phyloP scores from a whole-genome alignment of 2,797 vertebrate genomes.

The Epinephelus awoara region DNA sequence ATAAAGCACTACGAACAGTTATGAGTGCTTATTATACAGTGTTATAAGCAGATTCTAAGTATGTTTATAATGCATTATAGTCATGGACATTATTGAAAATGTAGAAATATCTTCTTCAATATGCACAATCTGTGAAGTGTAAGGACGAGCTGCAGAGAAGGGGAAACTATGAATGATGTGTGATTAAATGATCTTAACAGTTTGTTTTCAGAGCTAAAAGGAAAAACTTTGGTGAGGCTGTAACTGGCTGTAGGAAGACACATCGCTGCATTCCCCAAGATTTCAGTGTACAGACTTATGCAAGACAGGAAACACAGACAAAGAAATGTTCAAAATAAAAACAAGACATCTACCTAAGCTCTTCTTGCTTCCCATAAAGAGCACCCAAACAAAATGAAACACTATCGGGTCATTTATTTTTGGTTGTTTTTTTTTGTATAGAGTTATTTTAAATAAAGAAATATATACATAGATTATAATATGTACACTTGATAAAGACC shows the following conservation, averaged over 20 bases:
- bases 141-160: neutral
- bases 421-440: conserved; percentile 42
- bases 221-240: conserved; percentile 31
- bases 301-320: conserved; percentile 46
- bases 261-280: conserved; percentile 14
- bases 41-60: too few species aligned
- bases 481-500: conserved; percentile 82
- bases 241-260: conserved; percentile 43
- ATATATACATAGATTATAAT: conserved; percentile 85
- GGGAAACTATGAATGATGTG: conserved; percentile 7
- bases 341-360: conserved; percentile 28
- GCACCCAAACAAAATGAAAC: conserved; percentile 47
- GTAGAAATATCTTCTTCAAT: conserved; percentile 9
- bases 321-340: conserved; percentile 24
- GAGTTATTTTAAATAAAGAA: conserved; percentile 86
- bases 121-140: conserved; percentile 13
- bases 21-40: too few species aligned
- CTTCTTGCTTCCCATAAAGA: conserved; percentile 33
- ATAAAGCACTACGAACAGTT: too few species aligned
- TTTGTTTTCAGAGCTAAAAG: conserved; percentile 40
- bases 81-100: too few species aligned
- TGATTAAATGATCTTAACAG: conserved; percentile 17
- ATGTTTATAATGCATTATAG: too few species aligned
- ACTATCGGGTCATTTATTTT: conserved; percentile 52
- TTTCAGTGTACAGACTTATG: conserved; percentile 84